Conservation (phyloP, 2,113 vertebrate genomes). For the Cariama cristata region DNA sequence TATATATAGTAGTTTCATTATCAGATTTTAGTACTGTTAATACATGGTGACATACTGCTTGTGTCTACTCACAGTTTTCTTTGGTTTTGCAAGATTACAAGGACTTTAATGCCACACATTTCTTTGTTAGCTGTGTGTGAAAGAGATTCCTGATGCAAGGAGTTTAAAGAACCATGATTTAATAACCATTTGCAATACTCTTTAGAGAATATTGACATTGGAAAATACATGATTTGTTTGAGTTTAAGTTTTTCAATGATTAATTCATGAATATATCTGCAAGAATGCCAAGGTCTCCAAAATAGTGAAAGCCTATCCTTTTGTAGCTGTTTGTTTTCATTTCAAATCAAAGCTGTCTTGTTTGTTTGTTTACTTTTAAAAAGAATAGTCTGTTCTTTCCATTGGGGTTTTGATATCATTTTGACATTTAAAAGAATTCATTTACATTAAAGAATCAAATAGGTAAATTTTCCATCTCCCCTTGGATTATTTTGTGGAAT, state of each 20-base stretch:
- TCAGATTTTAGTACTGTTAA: conserved; percentile 67
- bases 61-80: background rate
- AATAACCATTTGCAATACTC: conserved; percentile 40
- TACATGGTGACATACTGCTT: conserved; percentile 51
- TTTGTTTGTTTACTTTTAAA: conserved; percentile 54
- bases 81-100: conserved; percentile 35
- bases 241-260: conserved; percentile 74
- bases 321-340: conserved; percentile 63
- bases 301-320: conserved; percentile 69
- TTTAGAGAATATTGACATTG: conserved; percentile 57
- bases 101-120: background rate
- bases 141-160: conserved; percentile 10
- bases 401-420: conserved; percentile 64
- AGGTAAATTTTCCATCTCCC: conserved; percentile 32
- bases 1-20: conserved; percentile 68
- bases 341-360: conserved; percentile 75
- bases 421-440: conserved; percentile 77
- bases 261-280: conserved; percentile 78
- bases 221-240: conserved; percentile 66
- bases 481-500: background rate
- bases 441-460: conserved; percentile 73
- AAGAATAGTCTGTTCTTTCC: conserved; percentile 48
- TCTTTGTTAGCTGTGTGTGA: conserved; percentile 35
- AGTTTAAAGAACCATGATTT: conserved; percentile 41
- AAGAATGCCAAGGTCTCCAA: conserved; percentile 67